Evolutionary conservation across 1,140 invertebrate species (phyloP).

Genomic region (Ctenoplectra terminalis): DNA sequence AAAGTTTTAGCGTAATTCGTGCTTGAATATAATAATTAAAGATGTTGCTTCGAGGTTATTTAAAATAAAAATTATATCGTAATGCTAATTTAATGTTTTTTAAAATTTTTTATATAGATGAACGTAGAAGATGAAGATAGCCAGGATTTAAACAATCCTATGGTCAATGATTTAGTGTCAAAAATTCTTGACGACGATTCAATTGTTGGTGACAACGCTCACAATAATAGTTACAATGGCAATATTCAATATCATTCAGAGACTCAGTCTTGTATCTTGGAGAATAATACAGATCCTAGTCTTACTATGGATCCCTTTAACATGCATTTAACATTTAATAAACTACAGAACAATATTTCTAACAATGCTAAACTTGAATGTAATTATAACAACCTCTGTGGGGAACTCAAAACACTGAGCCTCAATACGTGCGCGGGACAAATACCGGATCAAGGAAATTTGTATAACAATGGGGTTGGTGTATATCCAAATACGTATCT

Average conservation of each 20-base stretch:
- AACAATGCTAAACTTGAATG: slow-evolving; percentile 66
- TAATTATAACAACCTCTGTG: slow-evolving; percentile 69
- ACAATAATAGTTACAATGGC: slow-evolving; percentile 71
- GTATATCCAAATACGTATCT: slow-evolving; percentile 53
- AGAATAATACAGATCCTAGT: slow-evolving; percentile 30
- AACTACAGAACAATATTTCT: slow-evolving; percentile 62
- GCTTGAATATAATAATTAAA: not conserved
- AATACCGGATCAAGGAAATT: slow-evolving; percentile 58
- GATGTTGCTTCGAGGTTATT: not conserved
- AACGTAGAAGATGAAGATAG: slow-evolving; percentile 83
- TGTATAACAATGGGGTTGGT: slow-evolving; percentile 64
- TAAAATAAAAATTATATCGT: not conserved
- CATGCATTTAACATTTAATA: slow-evolving; percentile 53
- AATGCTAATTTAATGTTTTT: slow-evolving; percentile 13
- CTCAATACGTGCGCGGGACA: slow-evolving; percentile 63
- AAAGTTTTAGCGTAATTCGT: not conserved
- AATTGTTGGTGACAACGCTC: slow-evolving; percentile 79
- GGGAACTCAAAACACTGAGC: slow-evolving; percentile 66
- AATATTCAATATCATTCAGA: slow-evolving; percentile 64
- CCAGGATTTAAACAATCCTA: slow-evolving; percentile 84
- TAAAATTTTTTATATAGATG: slow-evolving; percentile 72
- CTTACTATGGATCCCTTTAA: slow-evolving; percentile 43
- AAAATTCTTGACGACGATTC: slow-evolving; percentile 86
- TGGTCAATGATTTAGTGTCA: slow-evolving; percentile 86
- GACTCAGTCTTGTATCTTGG: slow-evolving; percentile 38